Conservation (phyloP, 92 coral and sea anemone genomes). For the Epizoanthus rinbou region DNA sequence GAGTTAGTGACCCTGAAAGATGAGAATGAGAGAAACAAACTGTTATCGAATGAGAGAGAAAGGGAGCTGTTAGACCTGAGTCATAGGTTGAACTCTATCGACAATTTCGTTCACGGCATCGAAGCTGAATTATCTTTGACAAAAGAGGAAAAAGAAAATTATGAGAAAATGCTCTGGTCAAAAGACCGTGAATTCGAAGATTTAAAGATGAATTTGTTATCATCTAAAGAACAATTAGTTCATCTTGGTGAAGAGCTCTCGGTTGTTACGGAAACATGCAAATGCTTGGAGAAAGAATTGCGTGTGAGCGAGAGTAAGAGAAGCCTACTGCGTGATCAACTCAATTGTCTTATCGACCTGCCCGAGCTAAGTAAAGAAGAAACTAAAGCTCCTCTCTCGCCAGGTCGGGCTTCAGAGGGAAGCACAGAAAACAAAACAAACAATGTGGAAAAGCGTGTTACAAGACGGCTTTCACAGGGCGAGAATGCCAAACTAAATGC, state of each 20-base stretch:
- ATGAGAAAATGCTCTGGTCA: conserved; percentile 30
- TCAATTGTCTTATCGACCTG: conserved; percentile 18
- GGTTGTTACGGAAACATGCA: conserved; percentile 32
- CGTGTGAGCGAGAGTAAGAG: conserved; percentile 41
- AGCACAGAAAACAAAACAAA: not conserved
- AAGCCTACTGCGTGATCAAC: conserved; percentile 20
- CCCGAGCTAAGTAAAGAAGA: conserved; percentile 6
- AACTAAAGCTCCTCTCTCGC: not conserved
- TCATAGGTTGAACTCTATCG: conserved; percentile 20
- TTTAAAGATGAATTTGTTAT: conserved; percentile 51
- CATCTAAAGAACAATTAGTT: conserved; percentile 28
- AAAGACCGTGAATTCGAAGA: conserved; percentile 53
- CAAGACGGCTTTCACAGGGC: conserved; percentile 26
- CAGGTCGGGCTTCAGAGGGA: not conserved
- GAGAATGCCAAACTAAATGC: conserved; percentile 80
- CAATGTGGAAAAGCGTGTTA: not conserved
- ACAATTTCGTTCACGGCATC: conserved; percentile 25
- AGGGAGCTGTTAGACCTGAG: conserved; percentile 22
- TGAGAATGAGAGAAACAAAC: conserved; percentile 21
- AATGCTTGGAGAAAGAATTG: conserved; percentile 22
- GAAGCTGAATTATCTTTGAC: conserved; percentile 33
- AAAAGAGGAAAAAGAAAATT: conserved; percentile 32
- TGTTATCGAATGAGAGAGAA: conserved; percentile 32
- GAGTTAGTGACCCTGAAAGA: conserved; percentile 5
- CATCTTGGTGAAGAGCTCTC: conserved; percentile 31